A percentile compares a stretch with the other conserved stretches of the same genome.
These are phyloP conservation scores for Adrianichthys oophorus DNA, from an alignment of 2,797 vertebrate species.

Conservation along the genomic window DNA sequence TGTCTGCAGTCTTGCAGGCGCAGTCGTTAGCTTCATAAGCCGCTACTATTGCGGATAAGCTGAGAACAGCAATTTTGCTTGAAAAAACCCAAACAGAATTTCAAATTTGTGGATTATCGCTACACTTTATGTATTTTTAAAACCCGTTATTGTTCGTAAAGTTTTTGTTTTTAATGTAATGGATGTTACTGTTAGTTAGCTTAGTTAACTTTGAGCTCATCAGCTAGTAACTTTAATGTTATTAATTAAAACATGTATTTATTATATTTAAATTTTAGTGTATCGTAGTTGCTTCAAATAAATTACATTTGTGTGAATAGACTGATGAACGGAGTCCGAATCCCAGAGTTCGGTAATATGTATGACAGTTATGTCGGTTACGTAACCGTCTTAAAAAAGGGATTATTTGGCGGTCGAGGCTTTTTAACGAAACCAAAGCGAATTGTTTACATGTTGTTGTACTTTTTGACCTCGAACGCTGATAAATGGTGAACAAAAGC, in stretches of 20 bases:
- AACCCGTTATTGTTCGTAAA: neutral
- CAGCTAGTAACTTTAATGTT: slow-evolving; percentile 4
- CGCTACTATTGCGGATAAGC: neutral
- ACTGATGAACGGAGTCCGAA: no score
- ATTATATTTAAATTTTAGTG: no score
- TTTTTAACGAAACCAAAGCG: neutral
- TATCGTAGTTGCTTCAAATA: no score
- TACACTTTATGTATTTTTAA: neutral
- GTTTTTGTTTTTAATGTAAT: neutral
- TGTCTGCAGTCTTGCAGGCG: neutral
- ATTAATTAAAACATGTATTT: neutral
- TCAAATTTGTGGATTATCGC: no score
- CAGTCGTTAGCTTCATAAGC: slow-evolving; percentile 20
- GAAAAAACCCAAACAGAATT: no score
- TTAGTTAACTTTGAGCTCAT: slow-evolving; percentile 2
- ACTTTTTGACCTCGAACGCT: rapidly evolving
- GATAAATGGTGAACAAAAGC: neutral
- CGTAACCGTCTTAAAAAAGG: slow-evolving; percentile 15
- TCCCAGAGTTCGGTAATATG: neutral
- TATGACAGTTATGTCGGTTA: neutral
- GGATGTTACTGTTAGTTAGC: neutral
- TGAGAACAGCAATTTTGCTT: no score
- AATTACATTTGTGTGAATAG: no score
- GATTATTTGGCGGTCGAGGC: neutral
- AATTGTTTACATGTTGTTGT: rapidly evolving